These are phyloP conservation scores for Actenoides hombroni DNA, from an alignment of 2,113 vertebrate genomes.

Conservation along the genomic window DNA sequence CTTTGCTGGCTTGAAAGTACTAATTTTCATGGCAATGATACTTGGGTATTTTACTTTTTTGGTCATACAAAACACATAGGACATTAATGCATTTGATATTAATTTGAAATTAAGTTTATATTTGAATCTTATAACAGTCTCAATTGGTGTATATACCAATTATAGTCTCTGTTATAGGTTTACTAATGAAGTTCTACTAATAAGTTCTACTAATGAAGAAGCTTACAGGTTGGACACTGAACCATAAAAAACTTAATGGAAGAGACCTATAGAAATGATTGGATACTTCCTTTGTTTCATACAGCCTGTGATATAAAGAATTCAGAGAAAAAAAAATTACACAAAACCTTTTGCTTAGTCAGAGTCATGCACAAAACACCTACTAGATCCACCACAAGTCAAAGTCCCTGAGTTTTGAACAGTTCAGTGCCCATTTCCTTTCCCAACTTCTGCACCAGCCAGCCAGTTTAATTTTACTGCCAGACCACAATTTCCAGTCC, in stretches of 20 bases:
- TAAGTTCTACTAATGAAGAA: background rate
- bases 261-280: background rate
- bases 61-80: background rate
- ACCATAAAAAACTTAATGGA: background rate
- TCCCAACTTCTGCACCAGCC: background rate
- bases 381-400: fast-evolving
- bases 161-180: too few species aligned
- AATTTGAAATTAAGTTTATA: background rate
- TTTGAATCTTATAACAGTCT: background rate
- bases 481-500: background rate
- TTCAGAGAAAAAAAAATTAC: background rate
- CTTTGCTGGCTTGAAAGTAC: background rate
- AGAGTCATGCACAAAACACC: background rate
- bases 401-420: background rate
- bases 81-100: background rate
- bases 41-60: background rate
- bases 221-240: background rate
- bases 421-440: background rate
- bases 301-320: background rate
- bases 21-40: background rate
- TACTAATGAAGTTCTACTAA: background rate
- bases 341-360: background rate
- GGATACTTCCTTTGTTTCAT: background rate
- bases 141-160: background rate
- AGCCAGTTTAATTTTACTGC: background rate